Evolutionary conservation across 2,888 invertebrate genomes (phyloP).

Genomic region (Caenorhabditis wallacei): DNA sequence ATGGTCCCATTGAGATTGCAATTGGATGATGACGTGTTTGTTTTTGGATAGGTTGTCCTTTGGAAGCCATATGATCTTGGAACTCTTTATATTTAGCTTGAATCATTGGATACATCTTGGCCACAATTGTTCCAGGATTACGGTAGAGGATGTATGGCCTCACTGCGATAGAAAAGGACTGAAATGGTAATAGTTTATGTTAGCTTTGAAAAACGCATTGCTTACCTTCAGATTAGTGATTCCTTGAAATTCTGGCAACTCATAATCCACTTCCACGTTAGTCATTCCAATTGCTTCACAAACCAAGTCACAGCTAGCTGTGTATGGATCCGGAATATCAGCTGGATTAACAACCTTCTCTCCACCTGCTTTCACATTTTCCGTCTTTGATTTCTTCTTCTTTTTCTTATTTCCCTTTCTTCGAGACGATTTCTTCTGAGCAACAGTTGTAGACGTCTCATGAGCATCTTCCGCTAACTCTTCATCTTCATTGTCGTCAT

Average conservation of each 20-base stretch:
- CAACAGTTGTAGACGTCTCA: background rate
- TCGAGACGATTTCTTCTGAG: background rate
- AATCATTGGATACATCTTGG: conserved; percentile 96
- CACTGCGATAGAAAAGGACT: conserved; percentile 76
- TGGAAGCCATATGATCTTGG: conserved; percentile 84
- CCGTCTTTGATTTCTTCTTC: background rate
- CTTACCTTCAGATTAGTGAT: conserved; percentile 77
- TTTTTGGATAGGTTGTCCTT: conserved; percentile 62
- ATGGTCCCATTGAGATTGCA: background rate
- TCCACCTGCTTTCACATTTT: too few relatives aligned
- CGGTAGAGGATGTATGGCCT: conserved; percentile 71
- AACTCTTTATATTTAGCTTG: conserved; percentile 99
- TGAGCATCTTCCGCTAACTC: background rate
- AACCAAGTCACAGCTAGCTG: conserved; percentile 73
- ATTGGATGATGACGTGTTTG: conserved; percentile 47
- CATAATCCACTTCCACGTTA: conserved; percentile 76
- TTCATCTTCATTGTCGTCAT: background rate
- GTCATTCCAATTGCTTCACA: conserved; percentile 73
- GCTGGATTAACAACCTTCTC: background rate
- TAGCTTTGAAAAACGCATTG: background rate
- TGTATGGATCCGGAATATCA: conserved; percentile 73
- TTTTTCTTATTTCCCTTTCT: too few relatives aligned
- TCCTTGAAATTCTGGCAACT: conserved; percentile 76
- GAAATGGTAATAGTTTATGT: conserved; percentile 20
- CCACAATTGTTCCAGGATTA: conserved; percentile 88